Percentiles rank a stretch among this genome's conserved stretches.
phyloP scores from a whole-genome alignment of 1,140 invertebrate genomes.

The Gonioctena quinquepunctata region DNA sequence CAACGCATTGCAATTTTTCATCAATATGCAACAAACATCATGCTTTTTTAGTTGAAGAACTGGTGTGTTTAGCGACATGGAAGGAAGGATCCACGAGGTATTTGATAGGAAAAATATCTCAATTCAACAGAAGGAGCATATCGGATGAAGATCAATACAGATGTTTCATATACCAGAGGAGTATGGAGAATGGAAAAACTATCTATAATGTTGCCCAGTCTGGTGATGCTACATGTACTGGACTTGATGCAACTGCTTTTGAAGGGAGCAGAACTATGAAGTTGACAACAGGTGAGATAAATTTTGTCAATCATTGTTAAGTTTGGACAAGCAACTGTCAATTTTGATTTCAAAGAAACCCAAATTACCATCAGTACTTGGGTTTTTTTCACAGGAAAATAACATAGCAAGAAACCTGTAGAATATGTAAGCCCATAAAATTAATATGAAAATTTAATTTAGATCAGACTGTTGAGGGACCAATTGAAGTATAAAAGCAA shows the following conservation, averaged over 20 bases:
- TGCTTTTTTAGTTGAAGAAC: conserved; percentile 75
- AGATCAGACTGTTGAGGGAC: too few relatives aligned
- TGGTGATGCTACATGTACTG: conserved; percentile 81
- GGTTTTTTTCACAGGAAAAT: too few relatives aligned
- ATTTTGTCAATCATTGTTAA: too few relatives aligned
- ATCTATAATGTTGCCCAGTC: conserved; percentile 74
- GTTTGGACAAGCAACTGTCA: too few relatives aligned
- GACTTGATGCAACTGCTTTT: conserved; percentile 63
- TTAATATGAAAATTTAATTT: too few relatives aligned
- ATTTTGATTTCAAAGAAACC: too few relatives aligned
- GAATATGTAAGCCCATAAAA: too few relatives aligned
- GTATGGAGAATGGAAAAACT: conserved; percentile 52
- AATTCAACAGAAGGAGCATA: conserved; percentile 57
- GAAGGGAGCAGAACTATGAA: conserved; percentile 69
- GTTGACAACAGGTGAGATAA: conserved; percentile 64
- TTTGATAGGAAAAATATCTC: conserved; percentile 70
- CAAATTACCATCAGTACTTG: too few relatives aligned
- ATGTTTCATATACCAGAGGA: conserved; percentile 69
- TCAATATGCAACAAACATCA: too few relatives aligned
- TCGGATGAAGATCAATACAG: conserved; percentile 66
- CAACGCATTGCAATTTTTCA: too few relatives aligned
- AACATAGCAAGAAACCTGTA: too few relatives aligned
- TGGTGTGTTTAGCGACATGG: conserved; percentile 82
- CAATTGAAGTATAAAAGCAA: too few relatives aligned
- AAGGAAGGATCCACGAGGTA: conserved; percentile 83